Base-by-base conservation (phyloP, 2,113 vertebrate genomes). In the Coryphaenoides rupestris region DNA sequence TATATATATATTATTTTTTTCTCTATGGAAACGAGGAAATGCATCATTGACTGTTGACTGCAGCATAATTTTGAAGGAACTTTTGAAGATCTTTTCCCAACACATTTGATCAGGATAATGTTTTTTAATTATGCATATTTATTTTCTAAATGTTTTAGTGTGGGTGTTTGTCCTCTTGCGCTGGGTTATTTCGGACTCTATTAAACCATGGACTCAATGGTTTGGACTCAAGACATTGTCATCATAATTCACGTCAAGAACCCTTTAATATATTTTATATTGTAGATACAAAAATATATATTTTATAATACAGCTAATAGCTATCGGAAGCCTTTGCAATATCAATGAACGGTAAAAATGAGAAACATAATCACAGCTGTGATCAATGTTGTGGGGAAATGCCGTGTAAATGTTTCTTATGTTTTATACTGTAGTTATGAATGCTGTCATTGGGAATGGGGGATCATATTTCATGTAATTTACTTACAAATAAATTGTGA, bases 401-500 rank as follows among this genome's bases (percentile, higher is more conserved):
- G 63, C 70, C 68, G 21, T 33, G 63, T 84, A 66, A 72, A 14
- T 70, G 70, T 46, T 65, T n/a, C n/a, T n/a, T 59, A 23, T 23
- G 21, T 69, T 79, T 72, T 74, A 40, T 67, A n/a, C n/a, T n/a
- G n/a, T n/a, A 69, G 68, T 68, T 67, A 59, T 72, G 24, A 17
- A 46, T 45, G 55, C 65, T 58, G 52, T 76, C 33, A 68, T 67
- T 56, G 55, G 23, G 74, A 66, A 13, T 13, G 54, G 62, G 68
- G 21, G 7, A 55, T 55, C 5, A 50, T 79, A 83, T 84, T 82
- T 84, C 77, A 85, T 77, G 26, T 82, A 79, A 87, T 79, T 86
- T 84, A 86, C 82, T 82, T 77, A 28, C 22, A 81, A 66, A 66
- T 21, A 50, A 50, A 50, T 50, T 17, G 2, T 14, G 33, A 40